phyloP scores from a whole-genome alignment of 2,797 vertebrate species.

The Nothura maculosa region DNA sequence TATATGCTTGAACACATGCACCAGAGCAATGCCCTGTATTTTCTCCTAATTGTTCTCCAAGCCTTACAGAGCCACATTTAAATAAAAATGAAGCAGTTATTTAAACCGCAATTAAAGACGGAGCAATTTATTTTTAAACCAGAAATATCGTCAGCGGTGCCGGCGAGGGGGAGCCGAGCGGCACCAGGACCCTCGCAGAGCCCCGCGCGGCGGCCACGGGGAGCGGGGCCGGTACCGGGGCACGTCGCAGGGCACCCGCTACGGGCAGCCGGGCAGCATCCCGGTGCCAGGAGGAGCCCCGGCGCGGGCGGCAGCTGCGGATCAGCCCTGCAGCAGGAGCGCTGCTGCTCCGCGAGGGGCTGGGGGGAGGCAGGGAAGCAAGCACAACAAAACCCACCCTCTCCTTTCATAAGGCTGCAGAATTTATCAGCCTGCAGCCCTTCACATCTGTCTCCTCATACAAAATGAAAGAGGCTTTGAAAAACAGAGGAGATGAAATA shows the following conservation, averaged over 20 bases:
- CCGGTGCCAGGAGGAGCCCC: too few species aligned
- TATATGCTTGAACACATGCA: slow-evolving; percentile 78
- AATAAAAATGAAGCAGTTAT: slow-evolving; percentile 84
- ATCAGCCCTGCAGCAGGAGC: neutral
- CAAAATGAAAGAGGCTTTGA: slow-evolving; percentile 82
- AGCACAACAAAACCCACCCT: slow-evolving; percentile 73
- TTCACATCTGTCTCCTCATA: slow-evolving; percentile 81
- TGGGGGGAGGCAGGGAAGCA: slow-evolving; percentile 39
- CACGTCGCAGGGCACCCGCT: accelerated
- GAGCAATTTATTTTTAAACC: slow-evolving; percentile 81
- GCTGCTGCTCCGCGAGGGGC: neutral
- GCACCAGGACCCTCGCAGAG: neutral
- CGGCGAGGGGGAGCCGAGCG: neutral
- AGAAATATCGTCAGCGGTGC: slow-evolving; percentile 50
- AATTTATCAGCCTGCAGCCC: slow-evolving; percentile 74
- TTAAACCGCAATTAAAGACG: slow-evolving; percentile 83
- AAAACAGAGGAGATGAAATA: slow-evolving; percentile 75
- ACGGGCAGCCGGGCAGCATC: accelerated
- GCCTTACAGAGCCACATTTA: slow-evolving; percentile 77
- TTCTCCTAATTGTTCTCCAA: slow-evolving; percentile 81
- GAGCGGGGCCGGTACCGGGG: neutral
- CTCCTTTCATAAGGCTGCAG: slow-evolving; percentile 73
- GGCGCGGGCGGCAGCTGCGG: neutral
- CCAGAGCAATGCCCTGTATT: slow-evolving; percentile 75
- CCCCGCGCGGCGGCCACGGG: accelerated